These are phyloP conservation scores for Phrynosoma blainvillii DNA, from an alignment of 2,113 vertebrate genomes.

Conservation along the genomic window DNA sequence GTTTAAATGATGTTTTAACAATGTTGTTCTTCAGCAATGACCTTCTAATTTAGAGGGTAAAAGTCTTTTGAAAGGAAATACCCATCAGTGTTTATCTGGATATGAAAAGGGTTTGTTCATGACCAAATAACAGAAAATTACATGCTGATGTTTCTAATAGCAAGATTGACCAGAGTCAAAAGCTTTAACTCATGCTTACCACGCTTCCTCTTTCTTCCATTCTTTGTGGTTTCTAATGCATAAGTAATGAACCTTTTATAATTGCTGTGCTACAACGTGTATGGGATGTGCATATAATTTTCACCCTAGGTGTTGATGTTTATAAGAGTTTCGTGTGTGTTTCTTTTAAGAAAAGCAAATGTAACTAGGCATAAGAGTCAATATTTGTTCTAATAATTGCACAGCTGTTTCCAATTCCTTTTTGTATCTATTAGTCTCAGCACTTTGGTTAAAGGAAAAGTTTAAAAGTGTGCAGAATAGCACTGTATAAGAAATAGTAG, in stretches of 20 bases:
- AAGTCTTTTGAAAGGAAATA: constrained; percentile 29
- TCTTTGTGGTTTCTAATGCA: constrained; percentile 24
- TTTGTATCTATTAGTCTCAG: constrained; percentile 16
- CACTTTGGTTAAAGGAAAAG: constrained; percentile 40
- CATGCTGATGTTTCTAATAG: constrained; percentile 18
- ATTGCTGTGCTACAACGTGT: neutral
- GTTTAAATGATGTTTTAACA: constrained; percentile 18
- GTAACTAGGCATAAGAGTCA: constrained; percentile 13
- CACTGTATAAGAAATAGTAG: constrained; percentile 19
- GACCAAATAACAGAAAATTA: constrained; percentile 8
- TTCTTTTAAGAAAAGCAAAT: neutral
- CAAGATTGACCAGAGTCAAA: neutral
- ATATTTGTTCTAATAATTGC: constrained; percentile 32
- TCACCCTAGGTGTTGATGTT: constrained; percentile 18
- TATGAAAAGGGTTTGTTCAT: constrained; percentile 11
- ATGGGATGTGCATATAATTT: constrained; percentile 14
- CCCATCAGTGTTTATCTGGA: neutral
- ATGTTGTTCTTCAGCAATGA: neutral
- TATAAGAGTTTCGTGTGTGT: neutral
- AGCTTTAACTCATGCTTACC: neutral
- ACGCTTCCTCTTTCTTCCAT: neutral
- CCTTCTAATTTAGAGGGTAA: constrained; percentile 30
- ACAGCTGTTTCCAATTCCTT: constrained; percentile 29
- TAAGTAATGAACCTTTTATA: constrained; percentile 1
- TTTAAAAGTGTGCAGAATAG: constrained; percentile 26